Conservation (phyloP, 2,797 vertebrate genomes). For the Chelidonichthys spinosus region DNA sequence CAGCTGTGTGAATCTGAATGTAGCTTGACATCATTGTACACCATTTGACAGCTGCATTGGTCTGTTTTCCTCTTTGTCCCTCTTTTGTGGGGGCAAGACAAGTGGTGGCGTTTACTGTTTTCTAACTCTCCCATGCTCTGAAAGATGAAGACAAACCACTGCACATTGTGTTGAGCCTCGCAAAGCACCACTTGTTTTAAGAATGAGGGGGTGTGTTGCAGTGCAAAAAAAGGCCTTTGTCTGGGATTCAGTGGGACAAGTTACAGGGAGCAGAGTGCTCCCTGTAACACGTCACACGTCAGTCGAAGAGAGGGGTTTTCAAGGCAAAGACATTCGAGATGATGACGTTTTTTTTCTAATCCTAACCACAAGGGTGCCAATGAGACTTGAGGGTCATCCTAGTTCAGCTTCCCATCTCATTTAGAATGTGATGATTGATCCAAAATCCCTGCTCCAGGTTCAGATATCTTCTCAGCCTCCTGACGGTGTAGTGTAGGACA, state of each 20-base stretch:
- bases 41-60: slow-evolving; percentile 33
- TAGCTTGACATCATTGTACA: slow-evolving; percentile 69
- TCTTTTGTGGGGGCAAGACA: slow-evolving; percentile 48
- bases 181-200: slow-evolving; percentile 61
- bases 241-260: slow-evolving; percentile 53
- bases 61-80: slow-evolving; percentile 47
- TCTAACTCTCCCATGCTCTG: slow-evolving; percentile 31
- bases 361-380: slow-evolving; percentile 35
- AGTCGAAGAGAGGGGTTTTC: slow-evolving; percentile 37
- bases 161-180: slow-evolving; percentile 39
- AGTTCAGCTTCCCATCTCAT: slow-evolving; percentile 50
- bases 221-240: slow-evolving; percentile 63
- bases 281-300: slow-evolving; percentile 14
- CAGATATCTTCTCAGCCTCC: slow-evolving; percentile 45
- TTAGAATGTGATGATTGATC: slow-evolving; percentile 58
- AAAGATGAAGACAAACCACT: slow-evolving; percentile 51
- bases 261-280: slow-evolving; percentile 50
- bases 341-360: slow-evolving; percentile 42
- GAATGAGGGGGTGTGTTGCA: slow-evolving; percentile 51
- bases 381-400: slow-evolving; percentile 49
- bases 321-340: slow-evolving; percentile 29
- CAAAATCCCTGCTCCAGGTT: slow-evolving; percentile 37
- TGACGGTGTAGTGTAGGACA: slow-evolving; percentile 22
- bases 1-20: slow-evolving; percentile 76
- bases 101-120: slow-evolving; percentile 46